These are phyloP conservation scores for Porites lobata DNA, from an alignment of 92 coral and sea anemone genomes.

Conservation along the genomic window DNA sequence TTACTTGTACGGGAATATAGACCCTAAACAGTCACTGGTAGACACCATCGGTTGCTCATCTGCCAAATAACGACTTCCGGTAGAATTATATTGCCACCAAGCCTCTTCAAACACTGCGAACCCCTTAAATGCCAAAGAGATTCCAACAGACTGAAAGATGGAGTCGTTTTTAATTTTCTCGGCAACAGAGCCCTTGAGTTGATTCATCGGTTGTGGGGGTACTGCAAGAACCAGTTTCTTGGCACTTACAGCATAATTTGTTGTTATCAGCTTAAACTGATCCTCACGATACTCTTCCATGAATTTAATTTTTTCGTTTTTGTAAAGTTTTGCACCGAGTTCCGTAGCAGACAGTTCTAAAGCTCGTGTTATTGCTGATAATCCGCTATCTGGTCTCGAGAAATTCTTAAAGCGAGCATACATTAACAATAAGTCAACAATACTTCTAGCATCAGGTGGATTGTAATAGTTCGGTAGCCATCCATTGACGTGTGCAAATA, in stretches of 20 bases:
- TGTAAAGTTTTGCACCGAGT: conserved; percentile 14
- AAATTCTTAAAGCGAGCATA: background rate
- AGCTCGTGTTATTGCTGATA: conserved; percentile 1
- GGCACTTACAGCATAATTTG: conserved; percentile 1
- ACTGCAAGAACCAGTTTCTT: conserved; percentile 29
- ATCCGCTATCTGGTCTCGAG: background rate
- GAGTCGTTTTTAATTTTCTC: conserved; percentile 25
- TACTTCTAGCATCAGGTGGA: background rate
- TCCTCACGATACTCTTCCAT: background rate
- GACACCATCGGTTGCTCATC: conserved; percentile 49
- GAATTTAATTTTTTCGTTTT: conserved; percentile 18
- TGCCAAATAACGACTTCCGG: conserved; percentile 23
- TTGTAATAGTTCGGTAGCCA: background rate
- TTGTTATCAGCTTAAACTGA: conserved; percentile 5
- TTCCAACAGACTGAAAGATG: conserved; percentile 20
- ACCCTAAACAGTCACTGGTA: conserved; percentile 64
- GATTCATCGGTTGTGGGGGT: background rate
- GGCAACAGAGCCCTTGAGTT: conserved; percentile 8
- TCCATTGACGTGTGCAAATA: background rate
- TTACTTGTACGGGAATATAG: conserved; percentile 58
- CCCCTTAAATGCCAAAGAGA: conserved; percentile 24
- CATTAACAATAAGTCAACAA: background rate
- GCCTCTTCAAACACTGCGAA: conserved; percentile 53
- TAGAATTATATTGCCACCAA: conserved; percentile 41
- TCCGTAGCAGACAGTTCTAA: conserved; percentile 11